phyloP scores from a whole-genome alignment of 2,888 invertebrate genomes.

The Bombyx huttoni region DNA sequence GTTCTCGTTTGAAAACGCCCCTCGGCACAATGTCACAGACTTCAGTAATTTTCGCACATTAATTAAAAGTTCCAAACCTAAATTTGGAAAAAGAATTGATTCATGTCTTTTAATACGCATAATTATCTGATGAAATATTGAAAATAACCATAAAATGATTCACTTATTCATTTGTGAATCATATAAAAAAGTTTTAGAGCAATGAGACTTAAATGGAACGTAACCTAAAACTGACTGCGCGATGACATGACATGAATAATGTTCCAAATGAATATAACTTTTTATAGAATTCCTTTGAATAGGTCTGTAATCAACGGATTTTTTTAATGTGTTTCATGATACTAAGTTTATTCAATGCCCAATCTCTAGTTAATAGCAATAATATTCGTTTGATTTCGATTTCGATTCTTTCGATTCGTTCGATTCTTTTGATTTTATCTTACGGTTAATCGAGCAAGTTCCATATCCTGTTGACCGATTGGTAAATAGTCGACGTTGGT shows the following conservation, averaged over 20 bases:
- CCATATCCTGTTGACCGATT: too few relatives aligned
- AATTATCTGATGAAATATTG: too few relatives aligned
- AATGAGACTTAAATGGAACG: conserved; percentile 20
- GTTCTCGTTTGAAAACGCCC: conserved; percentile 24
- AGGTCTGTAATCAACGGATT: not conserved
- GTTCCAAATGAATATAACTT: conserved; percentile 22
- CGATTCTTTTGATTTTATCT: too few relatives aligned
- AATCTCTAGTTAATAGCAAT: not conserved
- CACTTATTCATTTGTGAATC: not conserved
- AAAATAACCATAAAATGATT: not conserved
- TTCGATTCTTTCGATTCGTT: too few relatives aligned
- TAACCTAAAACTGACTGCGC: conserved; percentile 34
- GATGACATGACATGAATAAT: conserved; percentile 38
- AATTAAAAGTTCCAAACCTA: not conserved
- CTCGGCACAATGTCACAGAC: conserved; percentile 8
- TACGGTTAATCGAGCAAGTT: too few relatives aligned
- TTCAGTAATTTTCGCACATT: conserved; percentile 2
- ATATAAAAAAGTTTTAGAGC: conserved; percentile 14
- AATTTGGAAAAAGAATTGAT: not conserved
- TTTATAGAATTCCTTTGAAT: not conserved
- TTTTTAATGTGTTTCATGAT: not conserved
- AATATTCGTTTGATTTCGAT: too few relatives aligned
- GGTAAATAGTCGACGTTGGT: too few relatives aligned
- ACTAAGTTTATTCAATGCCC: not conserved
- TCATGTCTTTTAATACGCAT: too few relatives aligned